Evolutionary conservation across 1,140 invertebrate genomes (phyloP).

Genomic region (Phenacoccus solenopsis): DNA sequence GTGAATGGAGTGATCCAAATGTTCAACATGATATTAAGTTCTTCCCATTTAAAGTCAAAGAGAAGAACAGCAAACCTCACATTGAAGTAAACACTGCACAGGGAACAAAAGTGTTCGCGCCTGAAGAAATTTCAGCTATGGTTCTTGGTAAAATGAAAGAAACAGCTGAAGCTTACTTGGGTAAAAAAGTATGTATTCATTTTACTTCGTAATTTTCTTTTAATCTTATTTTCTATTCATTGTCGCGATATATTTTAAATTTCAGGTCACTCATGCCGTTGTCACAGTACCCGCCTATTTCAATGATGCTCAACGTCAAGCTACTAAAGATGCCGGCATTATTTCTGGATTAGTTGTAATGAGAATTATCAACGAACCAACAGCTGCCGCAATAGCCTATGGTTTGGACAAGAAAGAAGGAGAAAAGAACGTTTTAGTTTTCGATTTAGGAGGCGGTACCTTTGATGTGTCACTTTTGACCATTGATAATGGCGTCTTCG

Average conservation of each 20-base stretch:
- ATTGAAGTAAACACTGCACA: conserved; percentile 60
- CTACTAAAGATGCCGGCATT: conserved; percentile 82
- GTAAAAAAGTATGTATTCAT: conserved; percentile 50
- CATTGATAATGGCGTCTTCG: conserved; percentile 93
- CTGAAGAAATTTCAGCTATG: conserved; percentile 98
- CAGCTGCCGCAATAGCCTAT: conserved; percentile 98
- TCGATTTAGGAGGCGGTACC: conserved; percentile 98
- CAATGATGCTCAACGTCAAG: conserved; percentile 95
- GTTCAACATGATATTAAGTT: conserved; percentile 91
- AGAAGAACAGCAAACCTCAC: conserved; percentile 76
- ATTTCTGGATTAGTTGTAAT: conserved; percentile 92
- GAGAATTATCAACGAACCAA: conserved; percentile 99
- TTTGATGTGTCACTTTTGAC: conserved; percentile 98
- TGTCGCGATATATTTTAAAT: too few relatives aligned
- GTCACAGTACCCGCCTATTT: conserved; percentile 98
- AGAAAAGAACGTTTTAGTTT: conserved; percentile 97
- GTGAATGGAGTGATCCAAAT: conserved; percentile 76
- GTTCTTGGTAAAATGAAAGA: conserved; percentile 97
- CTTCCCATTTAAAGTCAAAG: conserved; percentile 70
- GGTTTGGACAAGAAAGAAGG: conserved; percentile 98
- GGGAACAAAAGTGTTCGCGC: conserved; percentile 78
- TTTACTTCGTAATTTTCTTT: not conserved
- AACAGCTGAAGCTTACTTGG: conserved; percentile 91
- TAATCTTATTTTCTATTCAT: not conserved
- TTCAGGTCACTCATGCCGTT: conserved; percentile 87